phyloP scores from a whole-genome alignment of 2,797 vertebrate species.

The Coracias cyanogaster region DNA sequence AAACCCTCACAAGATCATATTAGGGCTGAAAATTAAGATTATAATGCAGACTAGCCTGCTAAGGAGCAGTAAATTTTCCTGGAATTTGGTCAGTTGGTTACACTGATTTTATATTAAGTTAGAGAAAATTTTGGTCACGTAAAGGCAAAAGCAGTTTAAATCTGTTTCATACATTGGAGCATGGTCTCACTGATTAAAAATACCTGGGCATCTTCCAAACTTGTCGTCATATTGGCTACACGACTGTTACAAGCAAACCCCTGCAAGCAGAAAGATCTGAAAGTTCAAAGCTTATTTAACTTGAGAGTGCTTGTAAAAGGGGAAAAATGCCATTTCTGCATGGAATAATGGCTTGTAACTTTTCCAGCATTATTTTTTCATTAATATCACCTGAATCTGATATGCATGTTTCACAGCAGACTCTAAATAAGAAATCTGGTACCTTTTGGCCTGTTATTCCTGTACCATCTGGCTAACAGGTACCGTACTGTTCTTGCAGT shows the following conservation, averaged over 20 bases:
- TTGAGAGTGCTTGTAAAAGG: slow-evolving; percentile 73
- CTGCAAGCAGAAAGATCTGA: slow-evolving; percentile 67
- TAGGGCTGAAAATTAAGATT: slow-evolving; percentile 54
- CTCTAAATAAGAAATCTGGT: slow-evolving; percentile 77
- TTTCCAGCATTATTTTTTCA: slow-evolving; percentile 77
- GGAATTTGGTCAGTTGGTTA: slow-evolving; percentile 51
- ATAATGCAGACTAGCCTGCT: background rate
- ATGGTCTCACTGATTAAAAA: slow-evolving; percentile 77
- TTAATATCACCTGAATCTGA: slow-evolving; percentile 76
- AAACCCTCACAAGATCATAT: slow-evolving; percentile 24
- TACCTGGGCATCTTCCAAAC: slow-evolving; percentile 74
- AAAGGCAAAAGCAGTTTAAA: slow-evolving; percentile 61
- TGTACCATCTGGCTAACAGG: slow-evolving; percentile 82
- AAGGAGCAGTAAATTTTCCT: slow-evolving; percentile 31
- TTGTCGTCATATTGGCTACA: slow-evolving; percentile 72
- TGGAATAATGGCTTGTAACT: slow-evolving; percentile 79
- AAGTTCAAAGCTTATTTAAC: slow-evolving; percentile 81
- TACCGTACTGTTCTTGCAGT: slow-evolving; percentile 76
- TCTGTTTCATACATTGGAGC: slow-evolving; percentile 65
- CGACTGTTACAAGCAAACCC: slow-evolving; percentile 69
- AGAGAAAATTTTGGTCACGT: slow-evolving; percentile 51
- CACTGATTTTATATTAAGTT: slow-evolving; percentile 60
- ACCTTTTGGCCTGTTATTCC: slow-evolving; percentile 71
- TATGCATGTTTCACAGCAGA: slow-evolving; percentile 72
- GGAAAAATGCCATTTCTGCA: slow-evolving; percentile 73